Conservation (phyloP, 2,797 vertebrate genomes). For the Smutsia temminckii region DNA sequence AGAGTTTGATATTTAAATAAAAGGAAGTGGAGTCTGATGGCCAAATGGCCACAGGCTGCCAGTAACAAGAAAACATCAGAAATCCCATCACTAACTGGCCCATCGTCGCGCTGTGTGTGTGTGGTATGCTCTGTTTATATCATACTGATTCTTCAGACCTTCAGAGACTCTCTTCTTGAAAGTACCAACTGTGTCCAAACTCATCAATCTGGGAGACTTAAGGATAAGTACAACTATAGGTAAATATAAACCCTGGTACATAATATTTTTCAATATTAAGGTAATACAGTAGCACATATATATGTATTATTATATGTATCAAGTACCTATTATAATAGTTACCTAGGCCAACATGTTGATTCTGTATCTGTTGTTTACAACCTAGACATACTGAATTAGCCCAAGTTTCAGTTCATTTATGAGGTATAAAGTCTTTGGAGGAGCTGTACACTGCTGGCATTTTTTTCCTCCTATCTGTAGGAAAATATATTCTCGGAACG, state of each 20-base stretch:
- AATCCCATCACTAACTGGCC: neutral
- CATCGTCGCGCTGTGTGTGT: neutral
- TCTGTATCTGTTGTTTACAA: neutral
- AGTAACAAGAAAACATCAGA: neutral
- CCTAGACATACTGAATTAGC: neutral
- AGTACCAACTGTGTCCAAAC: neutral
- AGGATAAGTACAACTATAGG: neutral
- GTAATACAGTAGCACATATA: neutral
- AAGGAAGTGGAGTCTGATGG: neutral
- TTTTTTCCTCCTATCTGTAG: neutral
- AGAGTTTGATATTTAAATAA: neutral
- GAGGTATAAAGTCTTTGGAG: neutral
- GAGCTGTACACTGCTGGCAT: neutral
- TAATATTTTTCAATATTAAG: neutral
- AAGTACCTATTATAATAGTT: neutral
- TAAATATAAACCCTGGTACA: slow-evolving; percentile 15
- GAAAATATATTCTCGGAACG: neutral
- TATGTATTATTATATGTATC: neutral
- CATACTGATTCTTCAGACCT: neutral
- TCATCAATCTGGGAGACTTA: neutral
- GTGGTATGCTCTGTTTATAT: neutral
- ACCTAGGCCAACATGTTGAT: neutral
- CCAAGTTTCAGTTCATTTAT: neutral
- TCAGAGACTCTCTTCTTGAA: neutral
- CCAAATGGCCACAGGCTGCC: neutral